Evolutionary conservation across 2,888 invertebrate species (phyloP).

Genomic region (Chorisops tibialis): DNA sequence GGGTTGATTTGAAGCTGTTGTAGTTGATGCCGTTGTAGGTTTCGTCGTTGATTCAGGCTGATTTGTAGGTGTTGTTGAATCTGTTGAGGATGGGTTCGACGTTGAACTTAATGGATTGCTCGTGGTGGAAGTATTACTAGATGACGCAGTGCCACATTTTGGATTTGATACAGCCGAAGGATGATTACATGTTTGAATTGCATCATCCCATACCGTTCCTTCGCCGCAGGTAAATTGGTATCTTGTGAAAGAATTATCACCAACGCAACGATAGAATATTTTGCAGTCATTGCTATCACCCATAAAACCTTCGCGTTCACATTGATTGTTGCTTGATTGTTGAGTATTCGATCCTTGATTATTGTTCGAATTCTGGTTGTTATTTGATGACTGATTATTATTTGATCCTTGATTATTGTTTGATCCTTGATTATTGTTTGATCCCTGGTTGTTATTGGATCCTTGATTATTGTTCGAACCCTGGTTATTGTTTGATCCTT

Average conservation of each 20-base stretch:
- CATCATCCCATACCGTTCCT: slow-evolving; percentile 60
- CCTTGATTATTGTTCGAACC: slow-evolving; percentile 24
- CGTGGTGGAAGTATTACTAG: slow-evolving; percentile 29
- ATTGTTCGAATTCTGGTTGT: slow-evolving; percentile 4
- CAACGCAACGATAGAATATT: slow-evolving; percentile 60
- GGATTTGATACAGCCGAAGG: slow-evolving; percentile 44
- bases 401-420: slow-evolving; percentile 20
- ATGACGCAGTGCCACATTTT: slow-evolving; percentile 36
- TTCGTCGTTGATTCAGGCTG: neutral
- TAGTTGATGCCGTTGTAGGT: neutral
- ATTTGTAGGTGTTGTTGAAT: neutral
- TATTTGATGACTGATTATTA: slow-evolving; percentile 22
- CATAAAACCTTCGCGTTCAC: slow-evolving; percentile 51
- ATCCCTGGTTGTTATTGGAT: slow-evolving; percentile 27
- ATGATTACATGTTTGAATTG: slow-evolving; percentile 55
- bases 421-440: slow-evolving; percentile 32
- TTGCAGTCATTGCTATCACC: slow-evolving; percentile 54
- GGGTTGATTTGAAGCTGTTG: neutral
- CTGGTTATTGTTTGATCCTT: slow-evolving; percentile 8
- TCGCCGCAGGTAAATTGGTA: slow-evolving; percentile 57
- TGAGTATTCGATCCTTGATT: slow-evolving; percentile 18
- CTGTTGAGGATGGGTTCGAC: neutral
- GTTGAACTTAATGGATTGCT: slow-evolving; percentile 17
- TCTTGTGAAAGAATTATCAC: slow-evolving; percentile 50
- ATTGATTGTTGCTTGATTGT: slow-evolving; percentile 36